Evolutionary conservation across 2,888 invertebrate species (phyloP), one percentile per base, ranked within the genome.

Genomic region (Eupithecia exiguata): DNA sequence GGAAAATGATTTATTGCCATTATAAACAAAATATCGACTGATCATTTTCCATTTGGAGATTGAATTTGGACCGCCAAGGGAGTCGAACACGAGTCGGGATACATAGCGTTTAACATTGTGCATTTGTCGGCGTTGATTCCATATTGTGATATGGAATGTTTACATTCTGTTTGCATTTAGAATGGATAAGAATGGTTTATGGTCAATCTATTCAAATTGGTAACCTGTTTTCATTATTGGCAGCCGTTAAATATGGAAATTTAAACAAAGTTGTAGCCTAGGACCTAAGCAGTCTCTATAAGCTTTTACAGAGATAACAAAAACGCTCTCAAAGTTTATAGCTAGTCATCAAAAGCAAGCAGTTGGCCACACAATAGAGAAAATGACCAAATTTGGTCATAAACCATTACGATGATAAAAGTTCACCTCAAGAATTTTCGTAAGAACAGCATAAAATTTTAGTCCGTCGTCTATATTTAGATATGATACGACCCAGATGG

Each of bases 401-500:
- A 80, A 77, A 77, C 65, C 76, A 75, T 70, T 66, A 73, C 70
- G 70, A 76, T 71, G 75, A 83, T 84, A 81, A 83, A 86, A 84
- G 79, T 81, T 83, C 82, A 84, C 87, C 83, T 85, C 84, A 82
- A 84, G 77, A 82, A 79, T 84, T 89, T 89, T 88, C 83, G 87
- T 89, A 89, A 91, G 87, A 88, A 83, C 80, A 82, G 82, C 88
- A 89, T 92, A 91, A 92, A 92, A 89, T 87, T 88, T 88, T 89
- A 91, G 92, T 86, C 86, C 84, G 88, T 84, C 86, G 82, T 87
- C 91, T 92, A 92, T 89, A 92, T 93, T 91, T 92, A 92, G 93
- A 87, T 88, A 88, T 92, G 92, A 92, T 92, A 93, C 87, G 87
- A 86, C 87, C 90, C 93, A 94, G 93, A 94, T 93, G 94, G 93